Conservation (phyloP, 2,113 vertebrate species). For the Gymnobelideus leadbeateri region DNA sequence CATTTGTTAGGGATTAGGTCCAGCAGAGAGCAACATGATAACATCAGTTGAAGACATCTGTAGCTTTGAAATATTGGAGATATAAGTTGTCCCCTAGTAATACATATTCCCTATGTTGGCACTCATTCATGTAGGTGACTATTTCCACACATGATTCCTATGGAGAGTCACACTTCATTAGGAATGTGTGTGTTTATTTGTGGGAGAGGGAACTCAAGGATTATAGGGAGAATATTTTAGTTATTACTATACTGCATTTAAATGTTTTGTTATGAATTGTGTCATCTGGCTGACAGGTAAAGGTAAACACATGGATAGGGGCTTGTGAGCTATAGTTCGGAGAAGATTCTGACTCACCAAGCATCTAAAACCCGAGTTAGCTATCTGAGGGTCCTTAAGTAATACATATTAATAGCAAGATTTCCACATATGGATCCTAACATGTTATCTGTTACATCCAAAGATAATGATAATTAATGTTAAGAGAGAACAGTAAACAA, state of each 20-base stretch:
- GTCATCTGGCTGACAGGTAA: not conserved
- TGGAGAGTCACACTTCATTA: not conserved
- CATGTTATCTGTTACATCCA: not conserved
- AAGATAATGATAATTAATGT: not conserved
- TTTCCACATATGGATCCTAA: not conserved
- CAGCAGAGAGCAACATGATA: not conserved
- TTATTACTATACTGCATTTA: not conserved
- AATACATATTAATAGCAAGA: not conserved
- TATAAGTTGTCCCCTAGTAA: not conserved
- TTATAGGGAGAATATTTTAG: not conserved
- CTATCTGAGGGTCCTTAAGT: not conserved
- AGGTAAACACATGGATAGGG: not conserved
- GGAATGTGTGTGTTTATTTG: not conserved
- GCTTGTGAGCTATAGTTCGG: not conserved
- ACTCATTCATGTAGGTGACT: not conserved
- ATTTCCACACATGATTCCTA: not conserved
- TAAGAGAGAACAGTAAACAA: not conserved
- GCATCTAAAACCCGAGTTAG: not conserved
- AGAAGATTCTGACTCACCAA: not conserved
- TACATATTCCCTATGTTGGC: not conserved
- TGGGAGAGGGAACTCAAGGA: not conserved
- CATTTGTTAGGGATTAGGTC: not conserved
- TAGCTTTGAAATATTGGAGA: not conserved
- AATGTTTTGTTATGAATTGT: not conserved
- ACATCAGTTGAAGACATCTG: not conserved